A percentile compares a stretch with the other conserved stretches of the same genome.
These are phyloP conservation scores for Atlantisia rogersi DNA, from an alignment of 2,113 vertebrate species.

Conservation along the genomic window DNA sequence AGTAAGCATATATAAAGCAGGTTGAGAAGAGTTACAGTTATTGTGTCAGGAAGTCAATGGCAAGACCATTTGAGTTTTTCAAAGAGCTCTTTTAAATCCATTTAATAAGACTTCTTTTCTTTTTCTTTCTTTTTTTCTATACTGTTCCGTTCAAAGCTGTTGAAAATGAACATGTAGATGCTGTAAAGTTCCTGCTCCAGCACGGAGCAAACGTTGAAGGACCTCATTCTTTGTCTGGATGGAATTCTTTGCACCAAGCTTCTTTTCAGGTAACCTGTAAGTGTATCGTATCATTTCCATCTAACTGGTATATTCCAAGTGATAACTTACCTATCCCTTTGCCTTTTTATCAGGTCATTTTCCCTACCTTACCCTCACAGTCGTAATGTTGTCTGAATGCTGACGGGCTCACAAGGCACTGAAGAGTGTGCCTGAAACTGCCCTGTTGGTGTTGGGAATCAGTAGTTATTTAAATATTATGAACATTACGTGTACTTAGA, in stretches of 20 bases:
- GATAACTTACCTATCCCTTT: not conserved
- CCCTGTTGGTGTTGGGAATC: not conserved
- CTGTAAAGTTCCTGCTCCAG: conserved; percentile 80
- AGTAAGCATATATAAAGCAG: not conserved
- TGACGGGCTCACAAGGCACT: conserved; percentile 25
- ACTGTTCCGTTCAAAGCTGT: conserved; percentile 75
- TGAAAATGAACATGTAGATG: conserved; percentile 73
- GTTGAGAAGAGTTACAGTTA: not conserved
- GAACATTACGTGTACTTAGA: not conserved
- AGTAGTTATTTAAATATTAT: conserved; percentile 7
- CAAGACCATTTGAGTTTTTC: not conserved
- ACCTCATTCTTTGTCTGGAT: conserved; percentile 86
- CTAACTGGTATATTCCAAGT: conserved; percentile 41
- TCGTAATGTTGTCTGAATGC: conserved; percentile 53
- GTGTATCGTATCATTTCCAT: conserved; percentile 16
- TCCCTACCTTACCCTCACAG: not conserved
- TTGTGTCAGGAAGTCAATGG: not conserved
- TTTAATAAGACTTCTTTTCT: not conserved
- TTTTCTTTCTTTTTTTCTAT: not conserved
- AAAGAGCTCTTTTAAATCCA: not conserved
- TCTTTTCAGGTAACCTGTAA: conserved; percentile 81
- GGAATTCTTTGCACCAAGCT: conserved; percentile 94
- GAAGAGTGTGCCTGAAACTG: not conserved
- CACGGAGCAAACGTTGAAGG: conserved; percentile 84
- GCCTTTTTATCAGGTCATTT: not conserved